Evolutionary conservation across 2,888 invertebrate species (phyloP).

Genomic region (Colletes collaris): DNA sequence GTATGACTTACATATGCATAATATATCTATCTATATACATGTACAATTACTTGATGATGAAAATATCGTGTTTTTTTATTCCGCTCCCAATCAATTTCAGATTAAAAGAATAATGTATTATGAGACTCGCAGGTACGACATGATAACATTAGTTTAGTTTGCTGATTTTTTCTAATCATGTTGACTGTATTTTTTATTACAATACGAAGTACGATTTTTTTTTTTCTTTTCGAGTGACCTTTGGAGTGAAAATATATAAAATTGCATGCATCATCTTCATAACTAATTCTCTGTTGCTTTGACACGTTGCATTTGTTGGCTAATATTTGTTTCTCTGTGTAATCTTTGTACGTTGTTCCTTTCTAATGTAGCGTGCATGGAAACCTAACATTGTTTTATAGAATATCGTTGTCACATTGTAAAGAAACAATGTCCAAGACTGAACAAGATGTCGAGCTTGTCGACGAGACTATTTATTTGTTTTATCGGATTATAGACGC

Average conservation of each 20-base stretch:
- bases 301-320: constrained; percentile 15
- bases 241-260: constrained; percentile 66
- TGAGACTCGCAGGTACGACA: constrained; percentile 65
- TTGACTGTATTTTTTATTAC: constrained; percentile 41
- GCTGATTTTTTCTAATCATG: constrained; percentile 41
- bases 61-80: constrained; percentile 62
- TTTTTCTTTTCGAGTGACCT: constrained; percentile 29
- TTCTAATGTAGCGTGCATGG: neutral
- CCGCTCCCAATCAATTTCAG: constrained; percentile 64
- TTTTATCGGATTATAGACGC: constrained; percentile 64
- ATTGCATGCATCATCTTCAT: constrained; percentile 44
- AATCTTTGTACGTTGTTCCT: neutral
- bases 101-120: constrained; percentile 50
- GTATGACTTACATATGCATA: constrained; percentile 70
- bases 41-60: constrained; percentile 57
- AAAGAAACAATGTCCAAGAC: neutral
- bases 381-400: neutral
- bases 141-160: constrained; percentile 53
- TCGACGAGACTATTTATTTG: neutral
- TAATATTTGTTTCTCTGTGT: constrained; percentile 2
- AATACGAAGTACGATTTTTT: constrained; percentile 26
- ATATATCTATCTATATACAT: constrained; percentile 66
- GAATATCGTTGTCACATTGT: neutral
- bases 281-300: constrained; percentile 13
- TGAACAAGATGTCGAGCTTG: neutral